Evolutionary conservation across 2,888 invertebrate species (phyloP), one percentile per base, ranked within the genome.

Genomic region (Odontocerum albicorne): DNA sequence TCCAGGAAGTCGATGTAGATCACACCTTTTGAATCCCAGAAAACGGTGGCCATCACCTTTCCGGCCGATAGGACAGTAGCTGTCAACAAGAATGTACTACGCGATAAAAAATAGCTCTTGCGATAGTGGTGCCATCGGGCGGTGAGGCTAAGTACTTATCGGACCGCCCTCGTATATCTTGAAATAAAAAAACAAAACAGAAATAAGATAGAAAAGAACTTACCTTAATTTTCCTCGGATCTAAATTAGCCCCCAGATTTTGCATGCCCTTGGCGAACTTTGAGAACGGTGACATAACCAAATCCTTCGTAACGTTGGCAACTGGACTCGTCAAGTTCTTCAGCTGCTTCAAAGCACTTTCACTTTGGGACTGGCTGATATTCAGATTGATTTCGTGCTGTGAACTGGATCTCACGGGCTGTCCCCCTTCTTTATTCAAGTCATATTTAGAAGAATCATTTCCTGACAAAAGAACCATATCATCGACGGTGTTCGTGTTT

Each of bases 201-300:
- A 32, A 2, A 12, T 32, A 3, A 32, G 13, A 32, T 32, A 13
- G 3, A 4, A 32, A 7, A 12, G 32, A 15, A 17, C 32, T 56
- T 62, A 77, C 78, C 73, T 78, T 79, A 12, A 90, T 81, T 68
- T 90, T 91, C 57, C 92, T 81, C 0, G 91, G 92, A 74, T 92
- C 92, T 65, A 93, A 78, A 74, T 92, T 93, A 10, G 90, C 86
- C 0, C 93, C 88, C 45, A 93, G 77, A 65, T 81, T 88, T 70
- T 92, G 92, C 65, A 93, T 87, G 0, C 92, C 92, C 69, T 90
- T 91, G 1, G 93, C 93, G 42, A 94, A 72, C 68, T 92, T 92
- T 0, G 90, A 87, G 19, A 94, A 79, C 0, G 90, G 90, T 1
- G 87, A 86, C 22, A 87, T 64, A 1, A 87, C 84, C 72, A 85